Evolutionary conservation across 2,113 vertebrate genomes (phyloP), one percentile per base, ranked within the genome.

Genomic region (Ranitomeya imitator): DNA sequence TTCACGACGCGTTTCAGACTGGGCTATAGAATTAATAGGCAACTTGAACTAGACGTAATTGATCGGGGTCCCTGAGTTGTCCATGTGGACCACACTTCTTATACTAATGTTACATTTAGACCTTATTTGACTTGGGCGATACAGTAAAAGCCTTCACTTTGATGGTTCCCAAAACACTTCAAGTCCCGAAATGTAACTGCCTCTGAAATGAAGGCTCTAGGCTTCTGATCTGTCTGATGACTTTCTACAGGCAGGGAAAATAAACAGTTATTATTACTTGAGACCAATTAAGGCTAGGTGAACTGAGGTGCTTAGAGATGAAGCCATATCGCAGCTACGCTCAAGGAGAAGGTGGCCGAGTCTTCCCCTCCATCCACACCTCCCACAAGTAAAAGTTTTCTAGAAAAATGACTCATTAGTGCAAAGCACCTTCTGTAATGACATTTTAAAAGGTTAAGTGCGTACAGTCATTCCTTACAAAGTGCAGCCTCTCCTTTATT

Each of bases 371-470:
- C 26, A 60, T 88, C 87, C 87, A 77, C 87, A 83, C 80, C 80
- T 88, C 81, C 87, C 60, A n/a, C 81, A 73, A 54, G 59, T 65
- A 84, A 88, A 45, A 77, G 69, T 88, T 78, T 88, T 78, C 81
- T n/a, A 54, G 67, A 88, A 89, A 89, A 88, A 83, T 63, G 80
- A 83, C 80, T 78, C 87, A 88, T 88, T 88, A 88, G 87, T 65
- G 83, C 71, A 88, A 84, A 84, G 87, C 54, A 83, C 80, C 87
- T 77, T 77, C 80, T 77, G 69, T 88, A 88, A 88, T 84, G 73
- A 76, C 87, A 88, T 88, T 88, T 83, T 78, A 55, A 88, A 88
- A 88, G 87, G 87, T 88, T 88, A 88, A 88, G 80, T 67, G 82
- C 31, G 74, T 59, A 61, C 74, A 65, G 71, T 65, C 80, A 37